Evolutionary conservation across 1,140 invertebrate species (phyloP), one percentile per base, ranked within the genome.

Genomic region (Halictus rubicundus): DNA sequence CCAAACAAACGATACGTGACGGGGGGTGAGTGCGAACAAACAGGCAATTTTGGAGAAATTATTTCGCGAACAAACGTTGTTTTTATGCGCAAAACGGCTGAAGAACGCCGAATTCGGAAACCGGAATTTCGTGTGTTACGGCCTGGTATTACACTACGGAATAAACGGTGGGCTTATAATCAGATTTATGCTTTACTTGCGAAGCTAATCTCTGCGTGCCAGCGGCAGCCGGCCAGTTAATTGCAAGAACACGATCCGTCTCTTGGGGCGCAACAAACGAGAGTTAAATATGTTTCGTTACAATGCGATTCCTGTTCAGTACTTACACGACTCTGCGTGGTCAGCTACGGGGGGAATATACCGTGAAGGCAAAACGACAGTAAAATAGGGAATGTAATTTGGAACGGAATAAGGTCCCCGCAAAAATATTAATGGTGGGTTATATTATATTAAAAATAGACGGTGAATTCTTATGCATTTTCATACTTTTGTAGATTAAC

Each of bases 201-300:
- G n/a, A 65, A 78, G 70, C 42, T 65, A 79, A 74, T 65, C 37
- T 72, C 54, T n/a, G 79, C 54, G 68, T 52, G 16, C 42, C 42
- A 52, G 27, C 8, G 23, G 23, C 70, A 75, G 57, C 49, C n/a
- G 23, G 37, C 21, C 54, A 73, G 23, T 60, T 82, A 84, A 84
- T 69, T 83, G 42, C 68, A 66, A 83, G 71, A 23, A 59, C 68
- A 49, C 63, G 57, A 63, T 80, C 21, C 37, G 57, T 77, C 66
- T 46, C 21, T 21, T 49, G 63, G 59, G 46, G 65, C 23, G 10
- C 32, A 46, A 46, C 19, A 32, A 78, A 59, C 59, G 3, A 21
- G 6, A 42, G 52, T 84, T 82, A 68, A 83, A 83, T 68, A 68
- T 61, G 46, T 75, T 83, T 83, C 37, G 14, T 70, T 80, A 60